A percentile compares a stretch with the other conserved stretches of the same genome.
These are phyloP conservation scores for Aphodius sticticus DNA, from an alignment of 2,888 invertebrate genomes.

Conservation along the genomic window DNA sequence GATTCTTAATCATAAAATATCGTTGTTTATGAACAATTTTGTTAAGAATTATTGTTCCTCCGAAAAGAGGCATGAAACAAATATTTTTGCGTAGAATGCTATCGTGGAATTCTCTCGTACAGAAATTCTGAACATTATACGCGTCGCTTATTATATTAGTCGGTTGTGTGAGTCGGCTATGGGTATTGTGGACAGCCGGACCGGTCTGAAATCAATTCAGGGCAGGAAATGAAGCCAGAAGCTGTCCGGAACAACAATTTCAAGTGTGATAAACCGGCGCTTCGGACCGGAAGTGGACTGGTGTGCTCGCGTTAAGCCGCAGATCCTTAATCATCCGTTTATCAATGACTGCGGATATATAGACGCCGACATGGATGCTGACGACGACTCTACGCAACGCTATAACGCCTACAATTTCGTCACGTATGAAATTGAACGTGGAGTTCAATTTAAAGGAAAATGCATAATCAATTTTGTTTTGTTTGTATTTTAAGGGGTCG, in stretches of 20 bases:
- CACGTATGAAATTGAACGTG: too few relatives aligned
- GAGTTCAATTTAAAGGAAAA: too few relatives aligned
- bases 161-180: not conserved
- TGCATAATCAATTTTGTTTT: too few relatives aligned
- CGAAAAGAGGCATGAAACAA: too few relatives aligned
- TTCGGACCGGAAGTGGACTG: conserved; percentile 15
- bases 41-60: too few relatives aligned
- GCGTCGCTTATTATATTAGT: not conserved
- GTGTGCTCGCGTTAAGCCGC: not conserved
- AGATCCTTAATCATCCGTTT: not conserved
- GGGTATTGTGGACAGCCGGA: not conserved
- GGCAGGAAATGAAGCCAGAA: conserved; percentile 33
- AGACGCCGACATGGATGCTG: conserved; percentile 4
- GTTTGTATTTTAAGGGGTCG: too few relatives aligned
- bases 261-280: conserved; percentile 37
- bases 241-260: conserved; percentile 44
- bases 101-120: not conserved
- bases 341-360: conserved; percentile 4
- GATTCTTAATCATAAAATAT: too few relatives aligned
- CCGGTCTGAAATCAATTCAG: conserved; percentile 18
- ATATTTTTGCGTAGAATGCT: not conserved
- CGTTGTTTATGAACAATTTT: too few relatives aligned
- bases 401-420: too few relatives aligned
- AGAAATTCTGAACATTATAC: not conserved
- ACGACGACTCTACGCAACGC: not conserved